Percentiles rank a stretch among this genome's conserved stretches.
Evolutionary conservation across 1,140 invertebrate species (phyloP).

Genomic region (Micrasema minimum): DNA sequence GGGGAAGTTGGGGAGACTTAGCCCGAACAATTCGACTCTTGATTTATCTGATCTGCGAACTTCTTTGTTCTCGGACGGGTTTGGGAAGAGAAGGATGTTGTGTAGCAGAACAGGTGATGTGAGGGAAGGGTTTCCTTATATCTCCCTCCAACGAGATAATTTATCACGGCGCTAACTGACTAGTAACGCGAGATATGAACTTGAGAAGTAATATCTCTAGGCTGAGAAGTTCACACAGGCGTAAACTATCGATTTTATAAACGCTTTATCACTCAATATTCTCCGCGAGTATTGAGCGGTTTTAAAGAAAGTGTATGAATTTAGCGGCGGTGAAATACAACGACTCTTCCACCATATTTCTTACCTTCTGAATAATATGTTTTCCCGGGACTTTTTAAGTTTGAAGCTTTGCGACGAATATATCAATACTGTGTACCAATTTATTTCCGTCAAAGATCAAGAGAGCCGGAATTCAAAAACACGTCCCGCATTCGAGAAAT

Average conservation of each 20-base stretch:
- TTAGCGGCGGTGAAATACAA: neutral
- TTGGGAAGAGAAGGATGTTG: slow-evolving; percentile 1
- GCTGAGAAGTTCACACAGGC: too few relatives aligned
- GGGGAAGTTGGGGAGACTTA: slow-evolving; percentile 2
- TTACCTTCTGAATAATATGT: slow-evolving; percentile 11
- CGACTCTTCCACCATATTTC: slow-evolving; percentile 6
- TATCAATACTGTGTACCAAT: slow-evolving; percentile 30
- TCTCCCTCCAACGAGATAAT: slow-evolving; percentile 20
- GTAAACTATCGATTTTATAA: too few relatives aligned
- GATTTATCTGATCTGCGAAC: slow-evolving; percentile 31
- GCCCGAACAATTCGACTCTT: slow-evolving; percentile 28
- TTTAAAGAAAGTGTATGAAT: too few relatives aligned
- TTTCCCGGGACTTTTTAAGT: neutral
- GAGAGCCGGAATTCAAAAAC: slow-evolving; percentile 10
- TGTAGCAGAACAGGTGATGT: slow-evolving; percentile 10
- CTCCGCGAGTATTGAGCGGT: too few relatives aligned
- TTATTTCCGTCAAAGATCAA: slow-evolving; percentile 22
- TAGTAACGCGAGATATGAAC: slow-evolving; percentile 17
- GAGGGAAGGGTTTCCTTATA: slow-evolving; percentile 3
- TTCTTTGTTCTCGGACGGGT: slow-evolving; percentile 35
- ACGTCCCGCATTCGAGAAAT: slow-evolving; percentile 11
- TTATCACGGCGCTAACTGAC: slow-evolving; percentile 2
- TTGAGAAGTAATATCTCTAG: too few relatives aligned
- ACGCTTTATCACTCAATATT: too few relatives aligned
- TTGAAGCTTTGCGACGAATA: slow-evolving; percentile 11